These are phyloP conservation scores for Ctenochaetus hawaiiensis DNA, from an alignment of 2,797 vertebrate species.

Conservation along the genomic window DNA sequence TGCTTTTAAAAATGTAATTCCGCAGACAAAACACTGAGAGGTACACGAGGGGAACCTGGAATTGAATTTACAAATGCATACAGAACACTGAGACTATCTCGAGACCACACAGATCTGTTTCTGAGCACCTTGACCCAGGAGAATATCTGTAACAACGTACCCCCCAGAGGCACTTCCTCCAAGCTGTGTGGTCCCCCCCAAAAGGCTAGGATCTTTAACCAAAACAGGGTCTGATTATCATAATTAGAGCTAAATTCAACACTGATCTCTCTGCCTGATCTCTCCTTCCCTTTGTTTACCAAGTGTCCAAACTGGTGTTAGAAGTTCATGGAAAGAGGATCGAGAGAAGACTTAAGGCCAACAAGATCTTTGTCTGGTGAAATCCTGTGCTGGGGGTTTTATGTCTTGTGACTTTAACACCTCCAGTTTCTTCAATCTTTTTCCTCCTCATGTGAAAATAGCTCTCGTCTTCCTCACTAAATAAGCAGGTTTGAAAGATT, in stretches of 20 bases:
- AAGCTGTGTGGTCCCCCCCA: slow-evolving; percentile 62
- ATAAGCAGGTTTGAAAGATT: not conserved
- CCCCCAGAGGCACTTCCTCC: slow-evolving; percentile 37
- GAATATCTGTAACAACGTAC: slow-evolving; percentile 24
- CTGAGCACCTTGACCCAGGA: not conserved
- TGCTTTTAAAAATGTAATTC: not conserved
- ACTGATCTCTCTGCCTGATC: slow-evolving; percentile 42
- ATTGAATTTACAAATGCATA: slow-evolving; percentile 7
- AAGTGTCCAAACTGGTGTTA: slow-evolving; percentile 34
- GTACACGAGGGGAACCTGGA: slow-evolving; percentile 7
- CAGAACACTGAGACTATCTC: not conserved
- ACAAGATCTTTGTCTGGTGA: slow-evolving; percentile 13
- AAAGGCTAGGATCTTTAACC: slow-evolving; percentile 38
- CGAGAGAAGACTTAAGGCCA: slow-evolving; percentile 6
- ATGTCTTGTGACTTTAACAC: slow-evolving; percentile 8
- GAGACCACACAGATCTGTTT: slow-evolving; percentile 51
- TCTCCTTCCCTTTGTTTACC: not conserved
- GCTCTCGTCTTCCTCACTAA: not conserved
- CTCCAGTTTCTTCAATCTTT: not conserved
- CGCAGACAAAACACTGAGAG: slow-evolving; percentile 15
- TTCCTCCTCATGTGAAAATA: slow-evolving; percentile 3
- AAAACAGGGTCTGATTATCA: slow-evolving; percentile 54
- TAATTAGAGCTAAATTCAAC: slow-evolving; percentile 46
- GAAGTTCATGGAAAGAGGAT: slow-evolving; percentile 5
- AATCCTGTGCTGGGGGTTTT: slow-evolving; percentile 42